Evolutionary conservation across 2,113 vertebrate species (phyloP).

Genomic region (Furnarius figulus): DNA sequence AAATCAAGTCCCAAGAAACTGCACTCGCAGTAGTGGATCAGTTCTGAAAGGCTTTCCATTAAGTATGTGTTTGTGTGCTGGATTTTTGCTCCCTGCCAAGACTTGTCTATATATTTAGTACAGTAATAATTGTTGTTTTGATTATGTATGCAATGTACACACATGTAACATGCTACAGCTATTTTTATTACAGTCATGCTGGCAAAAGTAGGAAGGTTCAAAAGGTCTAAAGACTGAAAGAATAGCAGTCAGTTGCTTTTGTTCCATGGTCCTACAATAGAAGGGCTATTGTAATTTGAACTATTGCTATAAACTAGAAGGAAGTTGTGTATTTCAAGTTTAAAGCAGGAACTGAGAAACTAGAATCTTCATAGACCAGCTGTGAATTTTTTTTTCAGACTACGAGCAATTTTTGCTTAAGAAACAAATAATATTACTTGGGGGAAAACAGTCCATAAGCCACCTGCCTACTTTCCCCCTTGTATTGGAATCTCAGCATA

Average conservation of each 20-base stretch:
- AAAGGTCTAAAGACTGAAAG: not conserved
- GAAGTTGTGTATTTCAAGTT: not conserved
- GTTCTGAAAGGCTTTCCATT: not conserved
- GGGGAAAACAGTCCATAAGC: not conserved
- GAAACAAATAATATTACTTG: not conserved
- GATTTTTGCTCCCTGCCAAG: not conserved
- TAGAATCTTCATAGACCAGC: not conserved
- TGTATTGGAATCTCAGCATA: not conserved
- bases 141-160: not conserved
- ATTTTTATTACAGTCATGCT: not conserved
- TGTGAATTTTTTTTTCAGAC: not conserved
- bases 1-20: not conserved
- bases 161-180: not conserved
- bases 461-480: not conserved
- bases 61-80: not conserved
- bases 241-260: not conserved
- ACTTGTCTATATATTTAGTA: not conserved
- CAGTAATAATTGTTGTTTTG: not conserved
- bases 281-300: not conserved
- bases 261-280: not conserved
- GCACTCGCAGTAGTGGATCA: not conserved
- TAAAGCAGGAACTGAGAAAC: not conserved
- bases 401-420: not conserved
- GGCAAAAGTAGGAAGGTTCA: not conserved
- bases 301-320: not conserved